Conservation (phyloP, 2,797 vertebrate species). For the Sebastes baramenuke region DNA sequence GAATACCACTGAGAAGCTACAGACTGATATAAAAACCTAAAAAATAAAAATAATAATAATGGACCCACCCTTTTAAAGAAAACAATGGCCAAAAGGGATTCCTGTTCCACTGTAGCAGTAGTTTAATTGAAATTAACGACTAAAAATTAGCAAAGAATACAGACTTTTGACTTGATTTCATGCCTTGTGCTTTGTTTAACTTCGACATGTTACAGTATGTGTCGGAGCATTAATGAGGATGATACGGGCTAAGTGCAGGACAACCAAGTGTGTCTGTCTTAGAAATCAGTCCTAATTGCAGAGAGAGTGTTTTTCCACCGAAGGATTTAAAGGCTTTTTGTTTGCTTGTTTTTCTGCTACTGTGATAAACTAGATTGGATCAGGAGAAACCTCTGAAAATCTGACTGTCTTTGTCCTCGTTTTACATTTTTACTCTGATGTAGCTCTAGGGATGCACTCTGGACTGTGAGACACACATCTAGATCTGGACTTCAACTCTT, state of each 20-base stretch:
- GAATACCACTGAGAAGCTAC: too few relatives aligned
- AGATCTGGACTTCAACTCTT: neutral
- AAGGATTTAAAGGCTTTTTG: slow-evolving; percentile 24
- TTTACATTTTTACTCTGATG: neutral
- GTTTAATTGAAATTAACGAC: neutral
- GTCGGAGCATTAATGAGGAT: slow-evolving; percentile 15
- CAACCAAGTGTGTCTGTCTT: slow-evolving; percentile 13
- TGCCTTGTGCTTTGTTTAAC: neutral
- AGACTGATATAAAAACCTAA: too few relatives aligned
- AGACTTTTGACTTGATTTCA: neutral
- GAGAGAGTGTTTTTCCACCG: slow-evolving; percentile 18
- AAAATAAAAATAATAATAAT: neutral
- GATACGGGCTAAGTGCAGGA: neutral
- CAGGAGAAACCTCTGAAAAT: neutral
- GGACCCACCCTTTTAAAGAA: neutral
- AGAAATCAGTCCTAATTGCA: slow-evolving; percentile 39
- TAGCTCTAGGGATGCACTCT: neutral
- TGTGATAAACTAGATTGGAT: slow-evolving; percentile 30
- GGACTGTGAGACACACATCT: neutral
- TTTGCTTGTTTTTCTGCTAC: slow-evolving; percentile 28
- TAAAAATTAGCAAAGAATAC: neutral
- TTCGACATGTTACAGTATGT: neutral
- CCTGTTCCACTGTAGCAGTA: neutral
- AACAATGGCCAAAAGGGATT: neutral
- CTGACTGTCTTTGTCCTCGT: neutral